These are phyloP conservation scores for Phasia obesa DNA, from an alignment of 2,888 invertebrate species.

Conservation along the genomic window DNA sequence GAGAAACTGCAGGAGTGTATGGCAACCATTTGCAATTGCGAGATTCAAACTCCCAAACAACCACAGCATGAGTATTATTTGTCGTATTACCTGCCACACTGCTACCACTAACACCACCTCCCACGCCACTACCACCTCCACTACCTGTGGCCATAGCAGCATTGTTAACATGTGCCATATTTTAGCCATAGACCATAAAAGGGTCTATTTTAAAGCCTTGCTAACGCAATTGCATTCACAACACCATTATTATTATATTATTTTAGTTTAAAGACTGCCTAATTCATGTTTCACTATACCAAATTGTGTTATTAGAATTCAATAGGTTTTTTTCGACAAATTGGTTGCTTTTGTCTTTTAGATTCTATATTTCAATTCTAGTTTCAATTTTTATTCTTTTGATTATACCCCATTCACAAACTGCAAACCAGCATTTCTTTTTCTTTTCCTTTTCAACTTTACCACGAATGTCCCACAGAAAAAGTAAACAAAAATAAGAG, in stretches of 20 bases:
- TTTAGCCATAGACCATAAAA: constrained; percentile 61
- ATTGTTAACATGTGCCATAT: constrained; percentile 59
- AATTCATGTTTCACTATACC: constrained; percentile 13
- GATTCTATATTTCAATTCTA: constrained; percentile 27
- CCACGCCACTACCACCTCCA: constrained; percentile 19
- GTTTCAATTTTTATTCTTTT: constrained; percentile 16
- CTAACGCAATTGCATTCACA: constrained; percentile 27
- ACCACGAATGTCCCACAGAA: constrained; percentile 77
- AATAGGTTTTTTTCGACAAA: constrained; percentile 22
- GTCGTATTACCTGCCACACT: constrained; percentile 14
- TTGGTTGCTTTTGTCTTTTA: constrained; percentile 28
- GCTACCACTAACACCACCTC: neutral
- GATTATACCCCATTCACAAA: constrained; percentile 45
- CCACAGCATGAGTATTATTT: constrained; percentile 80
- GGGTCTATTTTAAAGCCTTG: constrained; percentile 49
- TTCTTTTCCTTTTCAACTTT: constrained; percentile 1
- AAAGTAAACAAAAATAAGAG: constrained; percentile 77
- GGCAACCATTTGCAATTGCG: constrained; percentile 88
- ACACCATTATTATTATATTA: constrained; percentile 16
- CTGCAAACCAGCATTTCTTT: constrained; percentile 53
- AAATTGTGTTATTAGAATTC: constrained; percentile 45
- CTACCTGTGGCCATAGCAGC: constrained; percentile 33
- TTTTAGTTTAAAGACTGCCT: constrained; percentile 9
- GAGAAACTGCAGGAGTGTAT: constrained; percentile 92
- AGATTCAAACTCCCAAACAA: constrained; percentile 82